Evolutionary conservation across 1,140 invertebrate genomes (phyloP).

Genomic region (Atta texana): DNA sequence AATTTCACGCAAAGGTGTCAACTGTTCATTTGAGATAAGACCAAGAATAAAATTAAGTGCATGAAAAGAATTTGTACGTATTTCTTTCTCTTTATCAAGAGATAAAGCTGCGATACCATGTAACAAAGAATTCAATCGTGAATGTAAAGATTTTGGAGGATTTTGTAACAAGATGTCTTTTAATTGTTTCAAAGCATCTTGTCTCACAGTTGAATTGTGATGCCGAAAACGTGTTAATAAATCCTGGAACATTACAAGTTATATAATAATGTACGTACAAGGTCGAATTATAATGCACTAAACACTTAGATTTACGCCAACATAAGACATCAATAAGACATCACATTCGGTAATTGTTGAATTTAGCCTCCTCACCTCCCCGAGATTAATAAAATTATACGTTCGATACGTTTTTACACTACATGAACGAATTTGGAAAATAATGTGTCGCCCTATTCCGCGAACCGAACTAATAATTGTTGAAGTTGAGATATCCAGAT

Average conservation of each 20-base stretch:
- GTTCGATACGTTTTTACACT: no score
- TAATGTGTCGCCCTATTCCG: no score
- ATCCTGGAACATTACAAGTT: constrained; percentile 86
- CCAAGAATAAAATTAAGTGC: constrained; percentile 89
- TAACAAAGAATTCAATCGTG: constrained; percentile 89
- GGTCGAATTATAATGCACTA: not conserved
- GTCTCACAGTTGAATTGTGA: constrained; percentile 91
- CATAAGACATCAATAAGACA: no score
- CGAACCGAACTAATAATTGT: no score
- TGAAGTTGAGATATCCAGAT: no score
- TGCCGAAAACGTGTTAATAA: constrained; percentile 91
- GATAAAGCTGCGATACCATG: constrained; percentile 90
- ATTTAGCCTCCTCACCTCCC: no score
- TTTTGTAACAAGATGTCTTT: constrained; percentile 89
- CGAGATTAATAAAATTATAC: no score
- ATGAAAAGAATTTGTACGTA: constrained; percentile 90
- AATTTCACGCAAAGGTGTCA: constrained; percentile 90
- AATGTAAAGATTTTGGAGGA: constrained; percentile 86
- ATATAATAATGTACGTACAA: not conserved
- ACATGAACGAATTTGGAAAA: no score
- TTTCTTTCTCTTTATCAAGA: constrained; percentile 90
- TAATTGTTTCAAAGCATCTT: constrained; percentile 90
- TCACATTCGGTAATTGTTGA: no score
- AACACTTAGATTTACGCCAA: not conserved
- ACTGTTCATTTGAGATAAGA: constrained; percentile 84